phyloP scores from a whole-genome alignment of 1,140 invertebrate species.

The Ips nitidus region DNA sequence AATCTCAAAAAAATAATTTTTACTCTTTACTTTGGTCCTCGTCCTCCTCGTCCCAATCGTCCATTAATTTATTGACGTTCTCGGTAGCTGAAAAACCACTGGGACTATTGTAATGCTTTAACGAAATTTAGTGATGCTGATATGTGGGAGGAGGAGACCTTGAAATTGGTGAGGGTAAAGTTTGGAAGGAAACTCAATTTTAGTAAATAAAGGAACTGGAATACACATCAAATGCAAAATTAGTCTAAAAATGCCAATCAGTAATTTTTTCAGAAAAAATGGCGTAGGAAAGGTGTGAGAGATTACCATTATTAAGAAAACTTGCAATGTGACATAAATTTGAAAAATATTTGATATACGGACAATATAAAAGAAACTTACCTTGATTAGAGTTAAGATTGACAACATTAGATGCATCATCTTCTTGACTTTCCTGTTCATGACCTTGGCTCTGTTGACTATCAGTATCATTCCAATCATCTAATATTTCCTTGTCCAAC shows the following conservation, averaged over 20 bases:
- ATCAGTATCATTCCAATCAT: constrained; percentile 53
- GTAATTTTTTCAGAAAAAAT: too few relatives aligned
- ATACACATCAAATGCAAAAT: not conserved
- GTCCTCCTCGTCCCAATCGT: constrained; percentile 53
- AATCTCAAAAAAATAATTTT: not conserved
- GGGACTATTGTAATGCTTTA: not conserved
- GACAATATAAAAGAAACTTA: too few relatives aligned
- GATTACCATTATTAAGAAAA: too few relatives aligned
- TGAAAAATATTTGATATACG: not conserved
- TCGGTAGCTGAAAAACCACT: constrained; percentile 25
- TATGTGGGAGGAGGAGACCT: too few relatives aligned
- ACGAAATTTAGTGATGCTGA: not conserved
- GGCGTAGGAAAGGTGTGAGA: too few relatives aligned
- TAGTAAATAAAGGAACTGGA: not conserved
- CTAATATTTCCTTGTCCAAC: constrained; percentile 46
- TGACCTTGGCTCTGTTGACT: constrained; percentile 47
- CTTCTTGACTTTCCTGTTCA: constrained; percentile 5
- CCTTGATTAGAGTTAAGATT: too few relatives aligned
- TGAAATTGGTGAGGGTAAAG: too few relatives aligned
- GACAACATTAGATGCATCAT: not conserved
- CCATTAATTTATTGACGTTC: constrained; percentile 50
- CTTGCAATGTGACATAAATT: not conserved
- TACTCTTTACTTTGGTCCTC: constrained; percentile 43
- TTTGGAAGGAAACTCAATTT: too few relatives aligned
- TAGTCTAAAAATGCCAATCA: too few relatives aligned